Base-by-base conservation (phyloP, 1,140 invertebrate genomes). In the Microplitis demolitor region DNA sequence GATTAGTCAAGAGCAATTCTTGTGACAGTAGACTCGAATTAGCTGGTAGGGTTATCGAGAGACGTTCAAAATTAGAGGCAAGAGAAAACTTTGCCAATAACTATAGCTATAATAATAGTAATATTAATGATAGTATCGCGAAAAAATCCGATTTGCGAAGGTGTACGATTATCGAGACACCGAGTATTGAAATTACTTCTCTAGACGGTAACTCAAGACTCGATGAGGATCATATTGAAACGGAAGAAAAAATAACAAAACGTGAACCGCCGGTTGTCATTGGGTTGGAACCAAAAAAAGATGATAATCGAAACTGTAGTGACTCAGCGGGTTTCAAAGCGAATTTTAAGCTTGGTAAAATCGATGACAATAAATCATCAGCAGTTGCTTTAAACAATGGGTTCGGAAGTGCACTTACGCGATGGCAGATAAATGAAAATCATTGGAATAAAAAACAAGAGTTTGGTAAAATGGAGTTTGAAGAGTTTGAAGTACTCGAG, bases 21-120 rank as follows among this genome's bases (percentile, higher is more conserved):
- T 95, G 93, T 79, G 94, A 93, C 78, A 95, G 93, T 80, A 89
- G 94, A 50, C 81, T 95, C 56, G 94, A 95, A 82, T 80, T 95
- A 16, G 91, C 93, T 0, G 93, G 93, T 1, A 51, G 90, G 79
- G 31, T 88, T 71, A 74, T 85, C 4, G 83, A 87, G 14, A 76
- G 80, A n/a, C 62, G 67, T 50, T 69, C 71, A 64, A 78, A 51
- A 67, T 35, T 80, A 4, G 75, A 78, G 34, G 71, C 60, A 2
- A 69, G 68, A 66, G 69, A 77, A 64, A 39, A 54, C n/a, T 51
- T 56, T 5, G 13, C 33, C 6, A 39, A 64, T 34, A 45, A 34
- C 9, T 9, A 51, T 8, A 53, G 58, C 34, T 14, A 31, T 51
- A 0, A 74, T 45, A 45, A 45, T 45, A 45, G 6, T 45, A 45